Evolutionary conservation across 2,113 vertebrate genomes (phyloP).

Genomic region (Pterocles orientalis): DNA sequence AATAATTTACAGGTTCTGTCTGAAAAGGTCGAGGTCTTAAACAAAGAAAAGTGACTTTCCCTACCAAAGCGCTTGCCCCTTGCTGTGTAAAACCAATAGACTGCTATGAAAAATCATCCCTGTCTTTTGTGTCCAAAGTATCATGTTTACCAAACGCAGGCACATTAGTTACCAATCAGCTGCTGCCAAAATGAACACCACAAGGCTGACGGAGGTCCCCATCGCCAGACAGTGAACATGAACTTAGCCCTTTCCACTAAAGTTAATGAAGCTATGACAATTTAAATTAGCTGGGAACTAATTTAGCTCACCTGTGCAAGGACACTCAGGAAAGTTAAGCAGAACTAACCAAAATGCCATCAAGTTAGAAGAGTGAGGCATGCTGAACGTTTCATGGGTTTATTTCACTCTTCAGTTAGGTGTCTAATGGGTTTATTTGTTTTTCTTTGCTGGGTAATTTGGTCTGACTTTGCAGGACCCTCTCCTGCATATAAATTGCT

Average conservation of each 20-base stretch:
- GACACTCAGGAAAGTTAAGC: neutral
- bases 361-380: neutral
- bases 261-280: slow-evolving; percentile 53
- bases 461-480: neutral
- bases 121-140: neutral
- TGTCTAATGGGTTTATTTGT: neutral
- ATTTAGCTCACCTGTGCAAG: neutral
- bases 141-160: neutral
- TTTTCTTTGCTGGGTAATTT: neutral
- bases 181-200: neutral
- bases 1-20: slow-evolving; percentile 49
- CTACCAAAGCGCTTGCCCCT: neutral
- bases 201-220: neutral
- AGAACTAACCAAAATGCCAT: neutral
- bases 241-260: neutral
- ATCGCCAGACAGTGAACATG: neutral
- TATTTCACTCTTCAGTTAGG: neutral
- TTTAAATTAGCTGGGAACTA: slow-evolving; percentile 34
- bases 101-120: slow-evolving; percentile 1
- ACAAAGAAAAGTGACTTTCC: slow-evolving; percentile 35
- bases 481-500: neutral
- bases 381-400: neutral
- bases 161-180: neutral
- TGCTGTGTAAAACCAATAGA: neutral
- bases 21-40: slow-evolving; percentile 56